phyloP scores from a whole-genome alignment of 2,113 vertebrate genomes.

The Fregetta grallaria region DNA sequence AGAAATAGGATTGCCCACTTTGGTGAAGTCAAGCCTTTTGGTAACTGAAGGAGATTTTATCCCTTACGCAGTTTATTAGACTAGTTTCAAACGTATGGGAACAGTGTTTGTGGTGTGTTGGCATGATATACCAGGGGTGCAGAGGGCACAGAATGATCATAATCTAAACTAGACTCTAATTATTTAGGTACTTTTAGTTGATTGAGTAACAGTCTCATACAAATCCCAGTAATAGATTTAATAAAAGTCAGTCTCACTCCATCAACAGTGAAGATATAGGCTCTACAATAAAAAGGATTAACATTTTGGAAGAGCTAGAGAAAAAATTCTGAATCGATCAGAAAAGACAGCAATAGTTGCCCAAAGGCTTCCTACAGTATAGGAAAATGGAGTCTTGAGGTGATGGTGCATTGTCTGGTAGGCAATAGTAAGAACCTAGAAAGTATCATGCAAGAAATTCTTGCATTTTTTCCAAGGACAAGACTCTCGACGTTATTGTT shows the following conservation, averaged over 20 bases:
- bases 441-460: neutral
- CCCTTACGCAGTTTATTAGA: neutral
- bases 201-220: neutral
- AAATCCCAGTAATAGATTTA: neutral
- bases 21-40: neutral
- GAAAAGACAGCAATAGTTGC: neutral
- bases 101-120: neutral
- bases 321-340: neutral
- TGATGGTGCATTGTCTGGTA: neutral
- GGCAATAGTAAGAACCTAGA: neutral
- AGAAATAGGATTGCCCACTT: neutral
- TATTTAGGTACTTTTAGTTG: neutral
- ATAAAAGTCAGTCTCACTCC: neutral
- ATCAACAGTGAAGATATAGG: neutral
- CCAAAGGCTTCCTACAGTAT: neutral
- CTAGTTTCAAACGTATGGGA: neutral
- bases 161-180: neutral
- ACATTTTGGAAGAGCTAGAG: neutral
- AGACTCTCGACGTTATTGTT: neutral
- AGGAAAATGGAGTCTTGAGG: neutral
- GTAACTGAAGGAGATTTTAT: neutral
- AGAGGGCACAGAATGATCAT: neutral
- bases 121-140: neutral
- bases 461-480: neutral
- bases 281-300: neutral